phyloP scores from a whole-genome alignment of 1,140 invertebrate species.

The Tetraneura akinire region DNA sequence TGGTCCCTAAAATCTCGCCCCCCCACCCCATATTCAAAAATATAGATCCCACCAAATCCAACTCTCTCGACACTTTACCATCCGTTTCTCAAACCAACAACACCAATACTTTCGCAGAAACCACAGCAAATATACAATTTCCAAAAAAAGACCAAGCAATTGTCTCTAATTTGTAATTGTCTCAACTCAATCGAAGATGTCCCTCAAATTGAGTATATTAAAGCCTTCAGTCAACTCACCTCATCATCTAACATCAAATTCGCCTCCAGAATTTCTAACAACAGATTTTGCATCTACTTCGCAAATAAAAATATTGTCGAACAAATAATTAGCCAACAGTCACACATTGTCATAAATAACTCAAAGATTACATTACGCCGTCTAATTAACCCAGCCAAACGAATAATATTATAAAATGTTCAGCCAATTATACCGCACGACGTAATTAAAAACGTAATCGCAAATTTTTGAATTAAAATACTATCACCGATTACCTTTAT shows the following conservation, averaged over 20 bases:
- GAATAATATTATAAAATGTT: neutral
- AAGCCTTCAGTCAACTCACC: neutral
- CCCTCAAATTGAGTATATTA: neutral
- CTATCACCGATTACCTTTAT: neutral
- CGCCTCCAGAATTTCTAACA: neutral
- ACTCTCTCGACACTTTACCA: neutral
- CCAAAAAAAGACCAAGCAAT: neutral
- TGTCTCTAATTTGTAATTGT: too few species aligned
- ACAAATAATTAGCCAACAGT: neutral
- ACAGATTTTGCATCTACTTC: conserved; percentile 7
- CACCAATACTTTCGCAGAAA: neutral
- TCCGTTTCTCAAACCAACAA: neutral
- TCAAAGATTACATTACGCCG: neutral
- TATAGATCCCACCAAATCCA: neutral
- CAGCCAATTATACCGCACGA: neutral
- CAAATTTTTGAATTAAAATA: neutral
- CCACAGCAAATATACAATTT: neutral
- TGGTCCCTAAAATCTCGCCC: neutral
- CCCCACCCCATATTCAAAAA: too few species aligned
- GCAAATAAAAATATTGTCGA: neutral
- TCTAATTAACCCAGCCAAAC: neutral
- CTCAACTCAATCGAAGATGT: neutral
- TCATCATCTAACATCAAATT: neutral
- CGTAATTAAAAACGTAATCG: neutral
- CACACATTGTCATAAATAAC: neutral